Percentiles rank a stretch among this genome's conserved stretches.
Evolutionary conservation across 2,797 vertebrate species (phyloP).

Genomic region (Clamator glandarius): DNA sequence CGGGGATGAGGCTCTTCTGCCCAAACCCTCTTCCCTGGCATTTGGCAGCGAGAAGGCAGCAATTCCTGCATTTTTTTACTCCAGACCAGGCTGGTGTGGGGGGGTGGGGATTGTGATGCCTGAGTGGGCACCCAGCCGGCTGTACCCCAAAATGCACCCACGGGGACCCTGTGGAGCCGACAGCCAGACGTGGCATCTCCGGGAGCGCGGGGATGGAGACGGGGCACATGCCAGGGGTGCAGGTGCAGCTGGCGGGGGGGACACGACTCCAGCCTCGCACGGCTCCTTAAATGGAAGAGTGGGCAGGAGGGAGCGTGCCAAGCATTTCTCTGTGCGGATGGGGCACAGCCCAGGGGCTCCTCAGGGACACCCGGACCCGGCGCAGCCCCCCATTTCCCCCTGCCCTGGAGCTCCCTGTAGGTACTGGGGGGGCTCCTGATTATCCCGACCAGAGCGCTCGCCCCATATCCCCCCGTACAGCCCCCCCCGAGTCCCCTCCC

Average conservation of each 20-base stretch:
- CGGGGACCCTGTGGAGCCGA: neutral
- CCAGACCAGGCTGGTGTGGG: accelerated
- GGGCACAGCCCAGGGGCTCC: neutral
- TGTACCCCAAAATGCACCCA: neutral
- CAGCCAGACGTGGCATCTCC: neutral
- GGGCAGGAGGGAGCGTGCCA: neutral
- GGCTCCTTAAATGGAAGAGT: constrained; percentile 30
- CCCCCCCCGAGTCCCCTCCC: neutral
- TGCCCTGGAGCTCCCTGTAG: accelerated
- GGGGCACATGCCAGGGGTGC: accelerated
- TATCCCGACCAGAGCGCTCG: neutral
- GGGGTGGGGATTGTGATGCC: accelerated
- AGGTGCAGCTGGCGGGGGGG: neutral
- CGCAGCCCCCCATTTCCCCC: neutral
- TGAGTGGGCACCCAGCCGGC: neutral
- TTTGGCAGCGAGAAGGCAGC: accelerated
- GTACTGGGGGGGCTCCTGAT: accelerated
- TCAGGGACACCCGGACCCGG: accelerated
- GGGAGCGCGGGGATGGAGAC: accelerated
- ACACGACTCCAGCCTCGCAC: accelerated
- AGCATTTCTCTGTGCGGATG: neutral
- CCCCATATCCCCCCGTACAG: no score
- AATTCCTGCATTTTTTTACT: neutral
- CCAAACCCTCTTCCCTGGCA: neutral
- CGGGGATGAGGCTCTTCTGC: neutral